Base-by-base conservation (phyloP, 1,140 invertebrate species). In the Atta texana region DNA sequence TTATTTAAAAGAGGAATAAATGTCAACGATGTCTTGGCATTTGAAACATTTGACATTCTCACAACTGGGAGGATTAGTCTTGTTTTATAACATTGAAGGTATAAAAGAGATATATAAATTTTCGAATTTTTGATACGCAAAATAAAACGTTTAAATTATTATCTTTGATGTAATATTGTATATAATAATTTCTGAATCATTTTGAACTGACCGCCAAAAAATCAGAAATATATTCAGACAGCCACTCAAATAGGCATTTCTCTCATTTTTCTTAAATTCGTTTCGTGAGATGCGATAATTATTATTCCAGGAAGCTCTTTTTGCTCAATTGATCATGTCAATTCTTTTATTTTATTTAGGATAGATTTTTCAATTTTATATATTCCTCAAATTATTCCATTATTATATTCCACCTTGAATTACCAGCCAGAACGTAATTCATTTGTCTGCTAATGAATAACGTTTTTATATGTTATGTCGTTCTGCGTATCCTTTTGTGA, bases 301-400 rank as follows among this genome's bases (percentile, higher is more conserved):
- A 76, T 87, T 89, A 89, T 85, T 89, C 81, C 49, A 21, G 2
- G 55, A 87, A 89, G n/a, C 85, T 44, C 39, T 87, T 88, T 72
- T 18, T 82, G 21, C 16, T 39, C 7, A 18, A 77, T 28, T 31
- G 7, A 18, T 76, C 14, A 24, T 49, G 71, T 77, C 61, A 34
- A 78, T 51, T 51, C 39, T 51, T 51, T 51, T 16, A 51, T 51
- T 51, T 14, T 51, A 51, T 51, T 51, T 16, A 51, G 14, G 14
- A 51, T 51, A 51, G 49, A 51, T 51, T 51, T 51, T 51, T 51
- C 14, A 31, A 31, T 31, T 31, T 31, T 31, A 31, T 31, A 31
- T 31, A 31, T 31, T 55, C 12, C 49, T 51, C 7, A 34, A 64
- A 28, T 77, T 14, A 31, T 55, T 68, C 6, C 6, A 8, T 8